Evolutionary conservation across 2,797 vertebrate species (phyloP).

Genomic region (Pelobates cultripes): DNA sequence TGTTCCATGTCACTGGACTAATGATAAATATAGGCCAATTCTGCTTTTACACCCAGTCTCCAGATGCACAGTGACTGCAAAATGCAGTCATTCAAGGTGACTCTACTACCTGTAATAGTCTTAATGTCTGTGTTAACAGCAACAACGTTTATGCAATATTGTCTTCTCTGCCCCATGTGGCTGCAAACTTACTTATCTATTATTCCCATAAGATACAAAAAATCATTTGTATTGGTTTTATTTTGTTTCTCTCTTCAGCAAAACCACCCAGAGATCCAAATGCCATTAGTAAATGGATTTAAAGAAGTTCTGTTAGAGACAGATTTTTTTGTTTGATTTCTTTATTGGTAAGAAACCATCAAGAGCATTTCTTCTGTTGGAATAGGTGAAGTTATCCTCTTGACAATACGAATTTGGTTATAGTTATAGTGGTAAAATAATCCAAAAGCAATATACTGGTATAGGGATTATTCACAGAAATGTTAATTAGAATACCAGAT

Average conservation of each 20-base stretch:
- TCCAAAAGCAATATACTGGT: conserved; percentile 1
- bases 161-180: neutral
- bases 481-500: too few species aligned
- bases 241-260: neutral
- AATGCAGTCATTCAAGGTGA: neutral
- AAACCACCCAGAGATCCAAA: neutral
- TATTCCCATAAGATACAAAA: neutral
- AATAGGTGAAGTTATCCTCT: conserved; percentile 3
- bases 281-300: neutral
- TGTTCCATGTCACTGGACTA: neutral
- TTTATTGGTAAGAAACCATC: neutral
- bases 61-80: neutral
- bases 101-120: neutral
- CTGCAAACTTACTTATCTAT: neutral
- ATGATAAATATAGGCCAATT: neutral
- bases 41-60: neutral
- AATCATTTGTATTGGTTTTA: neutral
- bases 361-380: neutral
- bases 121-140: neutral
- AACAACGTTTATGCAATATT: neutral
- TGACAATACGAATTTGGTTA: conserved; percentile 13
- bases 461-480: too few species aligned
- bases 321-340: neutral
- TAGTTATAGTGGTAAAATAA: conserved; percentile 19
- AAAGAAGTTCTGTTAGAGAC: neutral